Base-by-base conservation (phyloP, 2,113 vertebrate genomes). In the Otus sunia region DNA sequence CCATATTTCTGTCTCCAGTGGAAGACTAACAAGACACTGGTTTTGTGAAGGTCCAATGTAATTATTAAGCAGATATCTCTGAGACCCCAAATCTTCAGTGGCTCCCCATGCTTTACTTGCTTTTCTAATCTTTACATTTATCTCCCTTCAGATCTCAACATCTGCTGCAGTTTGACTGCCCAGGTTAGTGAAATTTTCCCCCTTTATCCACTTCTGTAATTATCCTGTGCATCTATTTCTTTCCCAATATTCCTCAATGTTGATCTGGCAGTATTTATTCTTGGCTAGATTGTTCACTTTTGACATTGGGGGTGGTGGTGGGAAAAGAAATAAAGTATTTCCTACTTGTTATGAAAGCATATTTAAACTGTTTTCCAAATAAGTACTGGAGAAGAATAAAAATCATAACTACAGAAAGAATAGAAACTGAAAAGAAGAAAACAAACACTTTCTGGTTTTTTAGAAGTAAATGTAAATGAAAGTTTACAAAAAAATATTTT, bases 81-180 rank as follows among this genome's bases (percentile, higher is more conserved):
- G 59, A 91, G 69, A 92, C 45, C 62, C 88, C 83, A 75, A 60
- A 34, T 90, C 95, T 96, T 92, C 88, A 81, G 19, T 91, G 87
- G 36, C 92, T 86, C 66, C 87, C 89, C 90, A 4, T 97, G 91
- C 97, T 98, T 92, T 96, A 95, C 96, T 97, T 97, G 97, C 96
- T 97, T 97, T 97, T 97, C 97, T 98, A 98, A 98, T 97, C 96
- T 97, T 97, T 98, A 95, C 97, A 97, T 98, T 98, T 98, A 98
- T 98, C 97, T 98, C 93, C 97, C 98, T 98, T 98, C 98, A 98
- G 97, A 98, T 98, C 92, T 97, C 98, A 97, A 97, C 98, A 97
- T 97, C 97, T 98, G 97, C 98, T 97, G 97, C 97, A 98, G 87
- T 97, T 97, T 98, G 97, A 95, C 94, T 97, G 80, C 96, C 67